A percentile compares a stretch with the other conserved stretches of the same genome.
Conservation (phyloP, 1,140 invertebrate species). For the Pristionchus pacificus region DNA sequence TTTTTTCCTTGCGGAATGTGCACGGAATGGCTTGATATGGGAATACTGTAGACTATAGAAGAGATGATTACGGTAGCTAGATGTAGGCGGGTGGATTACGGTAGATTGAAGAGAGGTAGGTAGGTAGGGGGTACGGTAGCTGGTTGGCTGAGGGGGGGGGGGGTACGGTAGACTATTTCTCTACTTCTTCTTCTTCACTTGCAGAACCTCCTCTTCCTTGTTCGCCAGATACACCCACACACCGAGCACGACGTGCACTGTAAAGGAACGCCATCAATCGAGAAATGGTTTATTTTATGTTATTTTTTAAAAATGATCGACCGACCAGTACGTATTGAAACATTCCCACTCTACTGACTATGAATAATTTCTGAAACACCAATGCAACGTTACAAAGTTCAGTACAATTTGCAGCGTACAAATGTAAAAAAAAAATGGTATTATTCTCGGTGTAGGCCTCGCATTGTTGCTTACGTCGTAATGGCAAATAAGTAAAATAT, state of each 20-base stretch:
- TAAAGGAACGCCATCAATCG: background rate
- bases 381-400: no score
- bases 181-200: slow-evolving; percentile 30
- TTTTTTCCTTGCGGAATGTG: no score
- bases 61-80: background rate
- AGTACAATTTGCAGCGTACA: no score
- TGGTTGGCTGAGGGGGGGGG: slow-evolving; percentile 11
- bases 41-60: background rate
- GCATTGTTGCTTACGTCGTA: no score
- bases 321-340: no score
- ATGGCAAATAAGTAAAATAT: no score
- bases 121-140: background rate
- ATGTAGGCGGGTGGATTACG: background rate
- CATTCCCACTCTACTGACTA: no score
- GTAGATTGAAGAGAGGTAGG: background rate
- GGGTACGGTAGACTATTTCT: background rate
- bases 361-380: no score
- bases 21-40: no score
- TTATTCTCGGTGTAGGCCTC: no score
- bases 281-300: background rate
- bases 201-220: slow-evolving; percentile 20
- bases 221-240: slow-evolving; percentile 32
- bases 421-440: no score
- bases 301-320: no score
- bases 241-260: slow-evolving; percentile 37